Evolutionary conservation across 92 coral and sea anemone genomes (phyloP).

Genomic region (Heteractis magnifica): DNA sequence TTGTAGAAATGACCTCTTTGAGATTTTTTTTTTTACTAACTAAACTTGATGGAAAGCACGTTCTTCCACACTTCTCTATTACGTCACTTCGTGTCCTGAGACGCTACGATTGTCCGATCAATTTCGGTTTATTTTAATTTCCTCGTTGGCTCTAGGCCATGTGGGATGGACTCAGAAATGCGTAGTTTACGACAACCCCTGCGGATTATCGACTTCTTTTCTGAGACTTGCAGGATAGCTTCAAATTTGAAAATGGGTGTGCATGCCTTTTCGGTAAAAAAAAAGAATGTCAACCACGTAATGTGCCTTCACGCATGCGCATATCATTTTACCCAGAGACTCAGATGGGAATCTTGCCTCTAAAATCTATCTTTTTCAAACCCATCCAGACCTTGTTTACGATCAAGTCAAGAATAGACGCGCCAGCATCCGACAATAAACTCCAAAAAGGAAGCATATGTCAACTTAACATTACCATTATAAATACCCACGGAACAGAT

Average conservation of each 20-base stretch:
- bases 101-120: too few relatives aligned
- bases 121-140: neutral
- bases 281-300: neutral
- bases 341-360: neutral
- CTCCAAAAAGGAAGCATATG: conserved; percentile 61
- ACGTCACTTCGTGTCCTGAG: too few relatives aligned
- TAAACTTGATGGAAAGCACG: too few relatives aligned
- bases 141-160: neutral
- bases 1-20: too few relatives aligned
- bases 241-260: too few relatives aligned
- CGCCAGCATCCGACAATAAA: conserved; percentile 41
- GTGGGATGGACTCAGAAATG: neutral
- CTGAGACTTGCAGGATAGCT: too few relatives aligned
- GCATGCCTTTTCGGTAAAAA: too few relatives aligned
- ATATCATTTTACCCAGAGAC: neutral
- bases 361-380: conserved; percentile 1
- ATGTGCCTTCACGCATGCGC: neutral
- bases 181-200: too few relatives aligned
- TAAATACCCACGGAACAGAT: conserved; percentile 17
- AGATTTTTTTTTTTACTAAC: too few relatives aligned
- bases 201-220: too few relatives aligned
- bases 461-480: conserved; percentile 64
- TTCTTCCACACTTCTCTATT: too few relatives aligned
- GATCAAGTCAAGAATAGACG: conserved; percentile 66
- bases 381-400: conserved; percentile 71